Base-by-base conservation (phyloP, 2,888 invertebrate species). In the Oegoconia quadripuncta region DNA sequence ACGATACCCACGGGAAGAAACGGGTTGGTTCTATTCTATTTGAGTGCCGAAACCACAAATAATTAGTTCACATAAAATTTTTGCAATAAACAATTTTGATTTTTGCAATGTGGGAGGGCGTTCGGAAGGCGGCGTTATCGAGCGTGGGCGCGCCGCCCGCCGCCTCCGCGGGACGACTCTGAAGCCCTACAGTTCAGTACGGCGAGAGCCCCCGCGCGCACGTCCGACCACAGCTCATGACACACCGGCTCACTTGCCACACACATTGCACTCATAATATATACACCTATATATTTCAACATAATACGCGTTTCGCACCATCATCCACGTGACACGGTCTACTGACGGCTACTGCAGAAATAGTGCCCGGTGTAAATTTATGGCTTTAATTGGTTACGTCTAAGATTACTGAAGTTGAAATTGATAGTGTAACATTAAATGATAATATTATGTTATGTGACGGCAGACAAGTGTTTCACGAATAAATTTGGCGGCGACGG, bases 21-120 rank as follows among this genome's bases (percentile, higher is more conserved):
- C n/a, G n/a, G n/a, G n/a, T n/a, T n/a, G n/a, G n/a, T n/a, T n/a
- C n/a, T n/a, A n/a, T n/a, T n/a, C n/a, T n/a, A n/a, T n/a, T n/a
- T n/a, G n/a, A n/a, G n/a, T n/a, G n/a, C n/a, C n/a, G n/a, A n/a
- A n/a, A n/a, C n/a, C n/a, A n/a, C n/a, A n/a, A n/a, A n/a, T n/a
- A n/a, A n/a, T n/a, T n/a, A n/a, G n/a, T n/a, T n/a, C n/a, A 11
- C 14, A 25, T 12, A 16, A 25, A 3, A 25, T 15, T 34, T 34
- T 65, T 55, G 61, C 55, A 62, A 64, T 69, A 67, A 70, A 64
- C 63, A 64, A 56, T 71, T 69, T 74, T 66, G 68, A 63, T 65
- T 77, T 79, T 81, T 74, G 78, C 74, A 75, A 79, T 73, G 79
- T 77, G 76, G 83, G 82, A 77, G 81, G 84, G 81, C 72, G 83